Evolutionary conservation across 2,797 vertebrate species (phyloP), one percentile per base, ranked within the genome.

Genomic region (Bradypus variegatus): DNA sequence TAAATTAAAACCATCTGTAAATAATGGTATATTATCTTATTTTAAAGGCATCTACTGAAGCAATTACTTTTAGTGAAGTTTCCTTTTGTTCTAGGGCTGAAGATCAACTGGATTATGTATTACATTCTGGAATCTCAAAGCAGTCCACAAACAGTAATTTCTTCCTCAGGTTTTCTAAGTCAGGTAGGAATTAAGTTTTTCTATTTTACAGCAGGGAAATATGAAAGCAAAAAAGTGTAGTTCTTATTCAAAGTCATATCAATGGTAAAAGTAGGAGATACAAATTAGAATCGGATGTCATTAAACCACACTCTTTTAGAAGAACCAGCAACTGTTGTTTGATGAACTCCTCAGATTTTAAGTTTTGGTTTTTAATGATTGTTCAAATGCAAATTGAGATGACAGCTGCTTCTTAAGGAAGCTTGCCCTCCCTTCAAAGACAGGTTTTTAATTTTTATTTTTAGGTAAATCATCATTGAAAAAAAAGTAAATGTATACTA

Each of bases 181-280:
- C 90, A 94, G 88, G 90, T 95, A 95, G 95, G 92, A 96, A 79
- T 94, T 90, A 79, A 62, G 45, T 53, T 94, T 88, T 95, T 95
- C 50, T 79, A 33, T 90, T 92, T 86, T 94, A 80, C 41, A 82
- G 45, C 85, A 88, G 73, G 53, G 65, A 86, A 87, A 67, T 84
- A 89, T 29, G 50, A 80, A 86, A 73, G 23, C 27, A 79, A 55
- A 84, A 73, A 73, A 89, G 25, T 69, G 8, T 88, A 69, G 75
- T 91, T 89, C 53, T 91, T 94, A 41, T 62, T 90, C 14, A 64
- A 50, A 65, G 36, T 91, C 31, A 38, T 67, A 85, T 60, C 89
- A 90, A 10, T 89, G 21, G 31, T 84, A 93, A 92, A 90, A 62
- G 55, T 88, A 19, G 36, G 41, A 33, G 38, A 38, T 41, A 60